These are phyloP conservation scores for Pithecia hirsuta DNA, from an alignment of 2,797 vertebrate species.

Conservation along the genomic window DNA sequence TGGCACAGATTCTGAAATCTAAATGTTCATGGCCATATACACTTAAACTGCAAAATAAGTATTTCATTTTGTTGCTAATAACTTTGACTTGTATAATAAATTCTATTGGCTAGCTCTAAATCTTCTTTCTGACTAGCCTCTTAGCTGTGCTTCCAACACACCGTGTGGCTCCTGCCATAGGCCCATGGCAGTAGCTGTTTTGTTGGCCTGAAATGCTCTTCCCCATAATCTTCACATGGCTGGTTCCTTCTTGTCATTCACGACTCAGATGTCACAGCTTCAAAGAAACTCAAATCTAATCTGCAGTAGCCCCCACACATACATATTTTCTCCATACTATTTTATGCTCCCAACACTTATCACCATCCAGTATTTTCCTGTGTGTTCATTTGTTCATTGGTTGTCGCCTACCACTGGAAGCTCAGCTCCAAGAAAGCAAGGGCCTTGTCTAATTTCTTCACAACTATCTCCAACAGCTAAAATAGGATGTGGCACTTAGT, in stretches of 20 bases:
- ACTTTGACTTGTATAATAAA: neutral
- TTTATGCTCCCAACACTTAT: neutral
- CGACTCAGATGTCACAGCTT: neutral
- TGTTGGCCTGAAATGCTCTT: neutral
- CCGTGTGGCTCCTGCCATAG: neutral
- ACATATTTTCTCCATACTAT: neutral
- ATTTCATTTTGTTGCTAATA: neutral
- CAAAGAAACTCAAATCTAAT: neutral
- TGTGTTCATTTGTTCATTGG: neutral
- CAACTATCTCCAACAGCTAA: neutral
- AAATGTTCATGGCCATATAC: neutral
- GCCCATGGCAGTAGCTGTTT: neutral
- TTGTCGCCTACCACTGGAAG: neutral
- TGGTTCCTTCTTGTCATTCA: neutral
- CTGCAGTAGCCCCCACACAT: neutral
- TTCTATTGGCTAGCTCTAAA: neutral
- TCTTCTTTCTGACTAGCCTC: neutral
- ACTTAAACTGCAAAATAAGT: conserved; percentile 10
- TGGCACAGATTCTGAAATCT: neutral
- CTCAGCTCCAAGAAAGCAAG: neutral
- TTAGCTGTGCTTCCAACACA: neutral
- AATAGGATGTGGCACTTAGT: neutral
- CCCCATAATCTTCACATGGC: neutral
- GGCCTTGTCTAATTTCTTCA: neutral
- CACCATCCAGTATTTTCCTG: neutral